Base-by-base conservation (phyloP, 1,140 invertebrate genomes). In the Andrena cerasifolii region DNA sequence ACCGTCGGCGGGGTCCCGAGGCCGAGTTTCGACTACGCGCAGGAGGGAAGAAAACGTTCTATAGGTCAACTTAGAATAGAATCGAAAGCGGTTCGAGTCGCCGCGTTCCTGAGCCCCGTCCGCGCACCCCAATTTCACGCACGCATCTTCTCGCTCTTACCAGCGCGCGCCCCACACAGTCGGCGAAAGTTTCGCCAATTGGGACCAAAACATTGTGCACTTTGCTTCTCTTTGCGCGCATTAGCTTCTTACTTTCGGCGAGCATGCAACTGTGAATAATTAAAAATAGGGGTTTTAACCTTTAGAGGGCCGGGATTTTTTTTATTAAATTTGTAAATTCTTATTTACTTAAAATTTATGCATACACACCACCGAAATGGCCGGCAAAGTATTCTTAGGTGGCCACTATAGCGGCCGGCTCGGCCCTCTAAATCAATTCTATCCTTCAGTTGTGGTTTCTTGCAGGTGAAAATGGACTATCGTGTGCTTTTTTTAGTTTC, bases 31-130 rank as follows among this genome's bases (percentile, higher is more conserved):
- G 58, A 33, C 47, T 36, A 54, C 51, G 36, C 53, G 49, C 40
- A 53, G 72, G 77, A 77, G 56, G 71, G 76, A 82, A 86, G 84
- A 66, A 86, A 86, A 71, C 77, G 77, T 68, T 84, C 84, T 85
- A 86, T 85, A 85, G 84, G 84, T 86, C 84, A 86, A 83, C 84
- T 61, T 77, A 86, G 84, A 86, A 86, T 86, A 86, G 84, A 86
- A 83, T 75, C 65, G 76, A 75, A 83, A 82, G 66, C 63, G 76
- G 83, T 80, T 63, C 40, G 61, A 68, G 49, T 4, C 53, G 43
- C 7, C 76, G 74, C 78, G 78, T 85, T 77, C 83, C 78, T 78
- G 26, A 49, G 54, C 53, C 26, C 24, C 73, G 78, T 84, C 67
- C 78, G 16, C 53, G 59, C 68, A 76, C 51, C 76, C 53, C 49